phyloP scores from a whole-genome alignment of 1,140 invertebrate genomes.

The Bactericera cockerelli region DNA sequence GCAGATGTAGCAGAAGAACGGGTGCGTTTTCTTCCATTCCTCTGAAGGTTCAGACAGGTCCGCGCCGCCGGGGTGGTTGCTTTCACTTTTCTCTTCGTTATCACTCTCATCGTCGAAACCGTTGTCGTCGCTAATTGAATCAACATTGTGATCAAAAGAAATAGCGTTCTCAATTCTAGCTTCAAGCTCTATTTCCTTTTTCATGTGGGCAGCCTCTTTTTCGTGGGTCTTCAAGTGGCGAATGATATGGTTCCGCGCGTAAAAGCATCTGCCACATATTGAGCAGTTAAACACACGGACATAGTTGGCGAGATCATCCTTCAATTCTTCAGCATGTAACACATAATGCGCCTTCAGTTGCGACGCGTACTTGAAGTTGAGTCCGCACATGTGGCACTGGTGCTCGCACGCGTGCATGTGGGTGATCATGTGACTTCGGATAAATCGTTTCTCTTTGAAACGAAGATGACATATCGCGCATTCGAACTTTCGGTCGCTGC shows the following conservation, averaged over 20 bases:
- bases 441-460: conserved; percentile 4
- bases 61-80: too few species aligned
- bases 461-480: conserved; percentile 5
- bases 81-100: background rate
- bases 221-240: background rate
- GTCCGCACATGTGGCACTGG: background rate
- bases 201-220: background rate
- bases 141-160: background rate
- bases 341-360: background rate
- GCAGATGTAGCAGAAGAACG: conserved; percentile 3
- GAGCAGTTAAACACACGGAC: background rate
- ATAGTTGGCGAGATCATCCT: background rate
- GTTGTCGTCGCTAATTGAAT: background rate
- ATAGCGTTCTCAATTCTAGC: background rate
- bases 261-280: background rate
- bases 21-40: background rate
- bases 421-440: background rate
- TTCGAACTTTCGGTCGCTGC: conserved; percentile 15
- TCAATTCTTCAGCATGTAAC: background rate
- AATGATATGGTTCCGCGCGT: background rate
- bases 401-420: background rate
- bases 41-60: background rate
- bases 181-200: background rate
- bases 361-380: background rate
- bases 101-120: background rate